Conservation (phyloP, 2,888 invertebrate genomes). For the Dastarcus helophoroides region DNA sequence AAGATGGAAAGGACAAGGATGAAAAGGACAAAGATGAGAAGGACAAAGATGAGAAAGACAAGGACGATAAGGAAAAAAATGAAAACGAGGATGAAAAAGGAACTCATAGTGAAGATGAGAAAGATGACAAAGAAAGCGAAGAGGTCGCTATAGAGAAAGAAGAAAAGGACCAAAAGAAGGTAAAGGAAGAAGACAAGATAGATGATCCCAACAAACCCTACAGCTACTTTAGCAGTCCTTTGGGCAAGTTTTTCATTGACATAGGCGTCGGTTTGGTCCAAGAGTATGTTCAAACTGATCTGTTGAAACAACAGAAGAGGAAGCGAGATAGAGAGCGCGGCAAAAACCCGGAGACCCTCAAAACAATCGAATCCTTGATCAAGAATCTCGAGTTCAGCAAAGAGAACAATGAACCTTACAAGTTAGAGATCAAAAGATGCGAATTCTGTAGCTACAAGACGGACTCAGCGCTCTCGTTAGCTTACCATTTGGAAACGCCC, state of each 20-base stretch:
- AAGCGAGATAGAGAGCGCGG: conserved; percentile 65
- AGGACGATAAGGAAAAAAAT: conserved; percentile 25
- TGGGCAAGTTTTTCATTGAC: conserved; percentile 84
- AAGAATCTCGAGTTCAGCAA: conserved; percentile 78
- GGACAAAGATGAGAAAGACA: conserved; percentile 16
- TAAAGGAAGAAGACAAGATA: conserved; percentile 44
- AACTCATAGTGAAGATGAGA: conserved; percentile 12
- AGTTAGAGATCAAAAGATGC: conserved; percentile 64
- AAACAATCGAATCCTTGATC: conserved; percentile 69
- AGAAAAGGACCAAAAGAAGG: conserved; percentile 42
- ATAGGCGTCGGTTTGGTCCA: conserved; percentile 85
- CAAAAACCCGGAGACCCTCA: conserved; percentile 56
- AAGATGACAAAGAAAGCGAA: conserved; percentile 27
- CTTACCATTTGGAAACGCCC: conserved; percentile 80
- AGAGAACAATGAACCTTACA: conserved; percentile 72
- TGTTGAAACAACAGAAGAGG: conserved; percentile 74
- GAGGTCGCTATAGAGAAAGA: conserved; percentile 32
- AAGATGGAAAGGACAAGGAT: conserved; percentile 30
- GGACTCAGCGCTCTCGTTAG: conserved; percentile 72
- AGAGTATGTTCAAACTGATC: conserved; percentile 87
- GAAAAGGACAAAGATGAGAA: conserved; percentile 17
- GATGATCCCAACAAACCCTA: conserved; percentile 36
- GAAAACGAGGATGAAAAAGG: conserved; percentile 19
- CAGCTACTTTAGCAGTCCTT: conserved; percentile 73
- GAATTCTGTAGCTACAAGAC: conserved; percentile 83